Percentiles rank a stretch among this genome's conserved stretches.
phyloP scores from a whole-genome alignment of 2,113 vertebrate species.

The Cinclus mexicanus region DNA sequence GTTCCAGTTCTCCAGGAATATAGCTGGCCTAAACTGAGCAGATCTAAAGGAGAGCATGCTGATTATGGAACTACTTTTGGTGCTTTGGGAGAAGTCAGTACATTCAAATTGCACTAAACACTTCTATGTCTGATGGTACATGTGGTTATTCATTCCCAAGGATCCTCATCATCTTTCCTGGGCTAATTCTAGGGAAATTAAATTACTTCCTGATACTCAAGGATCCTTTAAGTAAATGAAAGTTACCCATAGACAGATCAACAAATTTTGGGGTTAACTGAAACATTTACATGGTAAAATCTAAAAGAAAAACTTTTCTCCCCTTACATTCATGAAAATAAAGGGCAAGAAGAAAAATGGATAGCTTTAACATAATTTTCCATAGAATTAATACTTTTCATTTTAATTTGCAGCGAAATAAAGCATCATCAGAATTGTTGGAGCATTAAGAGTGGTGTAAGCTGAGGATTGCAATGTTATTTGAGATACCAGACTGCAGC shows the following conservation, averaged over 20 bases:
- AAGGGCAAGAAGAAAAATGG: not conserved
- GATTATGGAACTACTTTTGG: not conserved
- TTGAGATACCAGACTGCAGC: not conserved
- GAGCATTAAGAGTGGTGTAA: not conserved
- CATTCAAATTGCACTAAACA: not conserved
- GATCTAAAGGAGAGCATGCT: not conserved
- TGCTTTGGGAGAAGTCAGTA: not conserved
- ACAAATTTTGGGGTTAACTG: not conserved
- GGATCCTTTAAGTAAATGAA: not conserved
- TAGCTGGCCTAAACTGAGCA: not conserved
- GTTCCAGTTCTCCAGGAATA: not conserved
- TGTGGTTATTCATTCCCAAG: not conserved
- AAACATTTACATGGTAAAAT: not conserved
- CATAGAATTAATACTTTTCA: not conserved
- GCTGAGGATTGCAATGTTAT: not conserved
- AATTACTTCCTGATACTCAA: not conserved
- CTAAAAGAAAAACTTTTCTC: not conserved
- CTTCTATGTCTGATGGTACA: not conserved
- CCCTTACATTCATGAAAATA: not conserved
- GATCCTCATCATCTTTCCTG: not conserved
- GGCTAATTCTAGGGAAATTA: not conserved
- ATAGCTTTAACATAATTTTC: not conserved
- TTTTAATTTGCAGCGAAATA: not conserved
- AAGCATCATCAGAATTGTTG: not conserved
- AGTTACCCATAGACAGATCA: not conserved